Percentiles rank a stretch among this genome's conserved stretches.
Conservation (phyloP, 2,113 vertebrate species). For the Actenoides hombroni region DNA sequence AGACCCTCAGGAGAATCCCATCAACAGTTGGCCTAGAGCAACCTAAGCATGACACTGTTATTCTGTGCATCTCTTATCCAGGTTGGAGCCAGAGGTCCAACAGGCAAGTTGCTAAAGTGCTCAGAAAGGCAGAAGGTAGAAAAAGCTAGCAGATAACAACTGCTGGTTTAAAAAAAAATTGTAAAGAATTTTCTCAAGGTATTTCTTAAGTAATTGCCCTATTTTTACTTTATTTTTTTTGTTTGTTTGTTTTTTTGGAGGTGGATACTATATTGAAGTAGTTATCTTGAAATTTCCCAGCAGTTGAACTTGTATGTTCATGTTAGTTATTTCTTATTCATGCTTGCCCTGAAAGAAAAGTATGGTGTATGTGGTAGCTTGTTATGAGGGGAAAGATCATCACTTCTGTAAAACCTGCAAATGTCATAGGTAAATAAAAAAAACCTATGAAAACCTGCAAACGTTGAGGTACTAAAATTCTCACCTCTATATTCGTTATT, state of each 20-base stretch:
- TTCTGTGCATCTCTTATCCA: neutral
- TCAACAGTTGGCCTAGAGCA: neutral
- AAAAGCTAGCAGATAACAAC: neutral
- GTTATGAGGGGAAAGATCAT: neutral
- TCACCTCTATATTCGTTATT: neutral
- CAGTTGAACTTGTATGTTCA: neutral
- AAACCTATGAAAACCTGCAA: too few relatives aligned
- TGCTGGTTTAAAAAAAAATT: neutral
- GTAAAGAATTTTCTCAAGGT: neutral
- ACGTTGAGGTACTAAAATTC: neutral
- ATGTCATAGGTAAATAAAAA: too few relatives aligned
- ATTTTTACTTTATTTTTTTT: neutral
- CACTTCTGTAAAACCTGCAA: neutral
- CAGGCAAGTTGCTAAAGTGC: neutral
- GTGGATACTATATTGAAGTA: neutral
- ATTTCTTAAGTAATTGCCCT: neutral
- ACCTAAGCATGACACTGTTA: neutral
- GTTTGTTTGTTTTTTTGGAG: too few relatives aligned
- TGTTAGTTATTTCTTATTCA: neutral
- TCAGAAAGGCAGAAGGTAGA: neutral
- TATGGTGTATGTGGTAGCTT: neutral
- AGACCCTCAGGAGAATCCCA: neutral
- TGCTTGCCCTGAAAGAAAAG: neutral
- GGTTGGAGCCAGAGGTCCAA: neutral
- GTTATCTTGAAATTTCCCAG: neutral